Percentiles rank a stretch among this genome's conserved stretches.
phyloP scores from a whole-genome alignment of 2,113 vertebrate species.

The Papio anubis region DNA sequence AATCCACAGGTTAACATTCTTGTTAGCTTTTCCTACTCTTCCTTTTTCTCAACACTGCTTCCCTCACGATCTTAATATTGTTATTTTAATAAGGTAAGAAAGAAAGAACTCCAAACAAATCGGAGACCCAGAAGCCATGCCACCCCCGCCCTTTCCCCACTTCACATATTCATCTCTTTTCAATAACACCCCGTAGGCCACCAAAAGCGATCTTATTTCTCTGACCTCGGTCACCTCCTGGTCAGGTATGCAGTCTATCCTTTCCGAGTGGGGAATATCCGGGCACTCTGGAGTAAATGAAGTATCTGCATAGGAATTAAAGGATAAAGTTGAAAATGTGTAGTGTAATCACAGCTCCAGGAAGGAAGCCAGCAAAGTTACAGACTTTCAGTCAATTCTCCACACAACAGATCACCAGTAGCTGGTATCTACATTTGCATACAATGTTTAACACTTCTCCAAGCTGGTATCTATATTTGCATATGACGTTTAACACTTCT shows the following conservation, averaged over 20 bases:
- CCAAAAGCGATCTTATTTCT: not conserved
- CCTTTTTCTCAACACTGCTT: not conserved
- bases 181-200: not conserved
- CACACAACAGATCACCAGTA: no score
- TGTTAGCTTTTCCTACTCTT: not conserved
- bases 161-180: not conserved
- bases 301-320: slow-evolving; percentile 46
- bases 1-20: not conserved
- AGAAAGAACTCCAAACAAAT: not conserved
- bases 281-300: slow-evolving; percentile 61
- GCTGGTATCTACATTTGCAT: not conserved
- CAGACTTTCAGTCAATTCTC: not conserved
- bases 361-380: not conserved
- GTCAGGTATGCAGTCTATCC: slow-evolving; percentile 69
- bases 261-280: slow-evolving; percentile 30
- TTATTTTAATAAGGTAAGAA: not conserved
- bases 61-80: not conserved
- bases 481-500: not conserved
- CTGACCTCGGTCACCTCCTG: slow-evolving; percentile 67
- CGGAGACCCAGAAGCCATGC: not conserved
- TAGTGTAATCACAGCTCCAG: not conserved
- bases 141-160: not conserved
- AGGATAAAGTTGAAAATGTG: not conserved
- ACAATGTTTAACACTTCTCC: not conserved
- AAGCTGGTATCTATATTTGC: not conserved